Evolutionary conservation across 2,797 vertebrate genomes (phyloP), one percentile per base, ranked within the genome.

Genomic region (Molossus molossus): DNA sequence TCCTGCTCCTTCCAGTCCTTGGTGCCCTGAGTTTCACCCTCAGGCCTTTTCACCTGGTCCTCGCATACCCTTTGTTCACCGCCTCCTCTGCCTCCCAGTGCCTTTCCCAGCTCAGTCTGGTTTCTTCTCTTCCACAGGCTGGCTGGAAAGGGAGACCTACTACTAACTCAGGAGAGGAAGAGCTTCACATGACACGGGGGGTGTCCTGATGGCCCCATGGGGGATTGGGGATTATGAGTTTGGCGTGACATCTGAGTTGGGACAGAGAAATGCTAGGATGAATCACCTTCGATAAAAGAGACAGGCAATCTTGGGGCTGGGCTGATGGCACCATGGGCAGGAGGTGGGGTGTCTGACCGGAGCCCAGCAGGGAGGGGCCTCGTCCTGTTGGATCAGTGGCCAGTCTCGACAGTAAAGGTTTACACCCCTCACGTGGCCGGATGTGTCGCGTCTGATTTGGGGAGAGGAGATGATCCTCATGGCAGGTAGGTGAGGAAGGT

Each of bases 141-240:
- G 98, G 98, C 87, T 98, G 91, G 98, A 98, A 86, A 97, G 62
- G 65, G 98, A 98, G 94, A 98, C 97, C 0, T 98, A 98, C 86
- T 98, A 98, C 91, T 97, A 90, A 27, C 5, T 23, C 83, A 5
- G 23, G 53, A 76, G 58, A 87, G 3, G 58, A 94, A 57, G 73
- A 37, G 14, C 90, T 50, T 55, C 57, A 15, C 6, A 0, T 1
- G 58, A n/a, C 64, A 5, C 0, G 1, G 5, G n/a, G n/a, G 60
- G 21, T 27, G 50, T 80, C 67, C 5, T 7, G 20, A 37, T 69
- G 82, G 33, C 75, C 9, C 13, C 83, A 18, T 5, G n/a, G 15
- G 53, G 58, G 13, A 23, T 29, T 9, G 12, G 62, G 40, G 80
- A 45, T 60, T 18, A 25, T 33, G 29, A 33, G 58, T 57, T 27